These are phyloP conservation scores for Plestiodon gilberti DNA, from an alignment of 2,113 vertebrate genomes.

Conservation along the genomic window DNA sequence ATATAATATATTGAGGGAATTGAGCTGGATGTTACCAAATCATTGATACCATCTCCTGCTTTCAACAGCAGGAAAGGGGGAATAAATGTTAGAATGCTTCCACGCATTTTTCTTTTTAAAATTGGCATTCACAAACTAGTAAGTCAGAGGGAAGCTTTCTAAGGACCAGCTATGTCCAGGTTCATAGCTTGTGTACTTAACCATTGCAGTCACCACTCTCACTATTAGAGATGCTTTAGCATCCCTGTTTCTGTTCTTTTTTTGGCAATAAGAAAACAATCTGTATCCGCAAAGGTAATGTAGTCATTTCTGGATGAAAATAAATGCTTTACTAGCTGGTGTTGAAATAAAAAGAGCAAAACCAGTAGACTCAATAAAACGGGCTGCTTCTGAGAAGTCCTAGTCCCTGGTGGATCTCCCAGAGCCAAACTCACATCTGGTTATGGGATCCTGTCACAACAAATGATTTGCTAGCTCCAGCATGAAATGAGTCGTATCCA, in stretches of 20 bases:
- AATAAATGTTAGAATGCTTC: background rate
- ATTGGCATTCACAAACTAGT: background rate
- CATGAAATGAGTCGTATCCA: conserved; percentile 29
- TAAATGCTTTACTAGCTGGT: conserved; percentile 5
- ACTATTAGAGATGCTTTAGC: background rate
- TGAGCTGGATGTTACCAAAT: background rate
- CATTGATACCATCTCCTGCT: too few relatives aligned
- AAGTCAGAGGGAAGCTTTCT: background rate
- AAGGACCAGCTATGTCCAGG: background rate
- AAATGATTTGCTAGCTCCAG: conserved; percentile 23
- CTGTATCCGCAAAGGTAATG: background rate
- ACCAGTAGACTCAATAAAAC: background rate
- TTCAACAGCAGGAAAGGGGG: background rate
- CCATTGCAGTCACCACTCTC: background rate
- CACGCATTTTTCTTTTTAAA: too few relatives aligned
- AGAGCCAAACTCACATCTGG: background rate
- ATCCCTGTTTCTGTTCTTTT: background rate
- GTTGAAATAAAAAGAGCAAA: conserved; percentile 2
- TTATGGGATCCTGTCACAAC: conserved; percentile 19
- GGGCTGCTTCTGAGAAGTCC: conserved; percentile 11
- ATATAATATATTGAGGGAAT: background rate
- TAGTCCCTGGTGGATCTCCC: background rate
- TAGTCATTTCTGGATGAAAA: conserved; percentile 23
- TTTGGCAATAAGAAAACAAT: conserved; percentile 11
- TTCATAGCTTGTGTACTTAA: background rate